Evolutionary conservation across 1,140 invertebrate species (phyloP), one percentile per base, ranked within the genome.

Genomic region (Hypsibius dujardini): DNA sequence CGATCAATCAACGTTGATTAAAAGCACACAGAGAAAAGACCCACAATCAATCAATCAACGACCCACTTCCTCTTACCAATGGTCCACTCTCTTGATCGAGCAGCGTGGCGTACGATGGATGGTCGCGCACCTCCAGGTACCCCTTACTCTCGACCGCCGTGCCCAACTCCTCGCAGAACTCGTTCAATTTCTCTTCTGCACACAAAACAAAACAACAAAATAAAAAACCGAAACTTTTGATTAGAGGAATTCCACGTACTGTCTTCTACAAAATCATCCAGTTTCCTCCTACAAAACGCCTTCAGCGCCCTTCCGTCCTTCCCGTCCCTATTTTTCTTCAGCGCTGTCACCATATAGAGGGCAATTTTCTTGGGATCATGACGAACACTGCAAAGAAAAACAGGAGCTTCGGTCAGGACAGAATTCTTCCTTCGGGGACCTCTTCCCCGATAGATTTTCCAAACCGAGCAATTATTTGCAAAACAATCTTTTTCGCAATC

Each of bases 181-280:
- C 62, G 42, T 67, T 7, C 7, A 67, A 42, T 67, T 42, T 67
- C 3, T 12, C 62, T 42, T 67, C 62, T 67, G 62, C 7, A 67
- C 12, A 67, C 12, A 67, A 56, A 67, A 42, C 62, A 3, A 67
- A 15, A 15, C 42, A 67, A 12, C 45, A 3, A 15, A 67, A 56
- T 56, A 7, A 56, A 12, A 56, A 12, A 56, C 50, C 7, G 50
- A 56, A 56, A 56, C 7, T 7, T 56, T 12, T 56, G 7, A n/a
- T 56, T 12, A 7, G 50, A 56, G 7, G 50, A 56, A 56, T n/a
- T 12, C 7, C 7, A 67, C 62, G 42, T 67, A 67, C 62, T 67
- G 62, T 67, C 62, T 12, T 67, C 62, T 12, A 67, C 7, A 67
- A 67, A 67, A 42, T 12, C 62, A 12, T 15, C 7, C 62, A 67